Percentiles rank a stretch among this genome's conserved stretches.
These are phyloP conservation scores for Temnopleurus reevesii DNA, from an alignment of 53 echinoderm and acorn worm species.

Conservation along the genomic window DNA sequence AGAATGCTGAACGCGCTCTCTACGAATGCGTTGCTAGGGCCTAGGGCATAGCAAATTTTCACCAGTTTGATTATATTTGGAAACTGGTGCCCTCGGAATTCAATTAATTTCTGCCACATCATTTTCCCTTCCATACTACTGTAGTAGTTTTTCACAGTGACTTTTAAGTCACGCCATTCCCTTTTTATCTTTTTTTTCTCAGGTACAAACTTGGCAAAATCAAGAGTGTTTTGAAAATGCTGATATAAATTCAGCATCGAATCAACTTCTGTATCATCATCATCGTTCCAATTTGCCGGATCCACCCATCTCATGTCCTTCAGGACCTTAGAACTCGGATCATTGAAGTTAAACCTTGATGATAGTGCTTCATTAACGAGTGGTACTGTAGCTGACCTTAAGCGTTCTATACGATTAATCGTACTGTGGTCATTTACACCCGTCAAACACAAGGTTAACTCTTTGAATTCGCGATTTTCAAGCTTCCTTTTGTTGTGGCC, in stretches of 20 bases:
- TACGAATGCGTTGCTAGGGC: conserved; percentile 49
- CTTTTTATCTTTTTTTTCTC: background rate
- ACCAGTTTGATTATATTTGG: conserved; percentile 53
- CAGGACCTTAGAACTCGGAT: background rate
- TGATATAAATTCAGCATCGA: conserved; percentile 24
- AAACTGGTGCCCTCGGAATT: conserved; percentile 19
- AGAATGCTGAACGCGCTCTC: conserved; percentile 47
- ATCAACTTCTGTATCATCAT: conserved; percentile 21
- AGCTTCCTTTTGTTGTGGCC: too few relatives aligned
- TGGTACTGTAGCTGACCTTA: conserved; percentile 2
- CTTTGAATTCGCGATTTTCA: too few relatives aligned
- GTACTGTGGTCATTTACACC: too few relatives aligned
- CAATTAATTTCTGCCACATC: conserved; percentile 34
- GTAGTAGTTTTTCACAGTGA: conserved; percentile 43
- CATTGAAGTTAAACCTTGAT: conserved; percentile 1
- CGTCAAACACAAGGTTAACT: too few relatives aligned
- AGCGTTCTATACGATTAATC: too few relatives aligned
- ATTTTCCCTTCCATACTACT: background rate
- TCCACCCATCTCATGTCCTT: conserved; percentile 37
- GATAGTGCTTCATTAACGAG: background rate
- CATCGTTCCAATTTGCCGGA: conserved; percentile 38
- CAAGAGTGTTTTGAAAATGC: conserved; percentile 22
- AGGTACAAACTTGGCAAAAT: background rate
- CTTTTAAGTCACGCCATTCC: conserved; percentile 51
- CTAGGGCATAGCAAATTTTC: background rate